Evolutionary conservation across 2,113 vertebrate species (phyloP).

Genomic region (Chionomys nivalis): DNA sequence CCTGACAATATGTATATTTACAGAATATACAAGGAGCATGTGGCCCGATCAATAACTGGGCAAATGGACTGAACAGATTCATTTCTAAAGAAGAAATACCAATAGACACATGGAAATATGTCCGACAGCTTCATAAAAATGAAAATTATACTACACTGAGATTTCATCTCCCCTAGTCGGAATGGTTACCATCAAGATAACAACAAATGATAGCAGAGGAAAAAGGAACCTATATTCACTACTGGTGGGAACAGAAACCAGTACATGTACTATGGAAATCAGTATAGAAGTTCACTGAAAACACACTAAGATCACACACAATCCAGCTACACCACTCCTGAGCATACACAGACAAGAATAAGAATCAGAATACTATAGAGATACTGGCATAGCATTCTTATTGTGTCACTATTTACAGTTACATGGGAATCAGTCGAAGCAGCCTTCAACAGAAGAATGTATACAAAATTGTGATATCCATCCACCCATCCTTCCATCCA

Average conservation of each 20-base stretch:
- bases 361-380: neutral
- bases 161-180: neutral
- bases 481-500: rapidly evolving
- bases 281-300: neutral
- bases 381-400: neutral
- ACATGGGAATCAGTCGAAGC: neutral
- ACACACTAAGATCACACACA: neutral
- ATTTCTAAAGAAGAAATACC: neutral
- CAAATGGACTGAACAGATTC: neutral
- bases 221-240: neutral
- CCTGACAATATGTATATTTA: too few relatives aligned
- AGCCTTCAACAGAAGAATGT: neutral
- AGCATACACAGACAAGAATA: neutral
- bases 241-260: too few relatives aligned
- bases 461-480: neutral
- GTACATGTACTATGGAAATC: neutral
- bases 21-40: neutral
- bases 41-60: neutral
- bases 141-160: neutral
- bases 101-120: neutral
- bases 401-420: neutral
- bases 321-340: neutral
- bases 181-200: neutral
- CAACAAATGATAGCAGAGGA: neutral
- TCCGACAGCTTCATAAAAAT: neutral